phyloP scores from a whole-genome alignment of 1,140 invertebrate species.

The Panulirus ornatus region DNA sequence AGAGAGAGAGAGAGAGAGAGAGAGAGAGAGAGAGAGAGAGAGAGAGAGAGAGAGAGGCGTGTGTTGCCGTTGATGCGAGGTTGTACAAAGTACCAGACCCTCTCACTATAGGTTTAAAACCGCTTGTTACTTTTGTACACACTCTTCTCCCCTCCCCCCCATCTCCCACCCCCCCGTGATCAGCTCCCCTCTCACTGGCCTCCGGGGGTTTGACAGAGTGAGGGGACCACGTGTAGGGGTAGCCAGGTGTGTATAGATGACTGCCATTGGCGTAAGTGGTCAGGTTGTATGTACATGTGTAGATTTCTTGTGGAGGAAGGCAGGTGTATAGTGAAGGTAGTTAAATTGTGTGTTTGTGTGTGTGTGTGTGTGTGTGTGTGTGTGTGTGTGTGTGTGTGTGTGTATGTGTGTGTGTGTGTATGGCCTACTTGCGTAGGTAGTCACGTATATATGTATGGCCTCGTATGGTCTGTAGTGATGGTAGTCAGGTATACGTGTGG shows the following conservation, averaged over 20 bases:
- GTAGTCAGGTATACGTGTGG: neutral
- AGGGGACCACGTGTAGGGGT: neutral
- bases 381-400: slow-evolving; percentile 45
- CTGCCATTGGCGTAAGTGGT: no score
- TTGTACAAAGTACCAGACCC: no score
- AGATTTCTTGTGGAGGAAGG: neutral
- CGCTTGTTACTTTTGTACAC: no score
- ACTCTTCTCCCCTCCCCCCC: no score
- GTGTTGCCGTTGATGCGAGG: no score
- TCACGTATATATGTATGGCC: neutral
- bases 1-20: slow-evolving; percentile 22
- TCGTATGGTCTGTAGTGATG: neutral
- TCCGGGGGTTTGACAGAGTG: no score
- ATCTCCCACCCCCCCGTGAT: no score
- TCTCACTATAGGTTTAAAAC: no score
- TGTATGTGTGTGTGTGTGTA: neutral
- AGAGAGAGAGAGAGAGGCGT: neutral
- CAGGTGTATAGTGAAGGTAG: no score
- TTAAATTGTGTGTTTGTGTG: neutral
- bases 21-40: neutral
- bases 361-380: neutral
- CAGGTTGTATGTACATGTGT: no score
- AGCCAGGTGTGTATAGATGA: no score
- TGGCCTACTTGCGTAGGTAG: neutral
- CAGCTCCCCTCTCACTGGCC: no score